Evolutionary conservation across 2,113 vertebrate species (phyloP).

Genomic region (Rana temporaria): DNA sequence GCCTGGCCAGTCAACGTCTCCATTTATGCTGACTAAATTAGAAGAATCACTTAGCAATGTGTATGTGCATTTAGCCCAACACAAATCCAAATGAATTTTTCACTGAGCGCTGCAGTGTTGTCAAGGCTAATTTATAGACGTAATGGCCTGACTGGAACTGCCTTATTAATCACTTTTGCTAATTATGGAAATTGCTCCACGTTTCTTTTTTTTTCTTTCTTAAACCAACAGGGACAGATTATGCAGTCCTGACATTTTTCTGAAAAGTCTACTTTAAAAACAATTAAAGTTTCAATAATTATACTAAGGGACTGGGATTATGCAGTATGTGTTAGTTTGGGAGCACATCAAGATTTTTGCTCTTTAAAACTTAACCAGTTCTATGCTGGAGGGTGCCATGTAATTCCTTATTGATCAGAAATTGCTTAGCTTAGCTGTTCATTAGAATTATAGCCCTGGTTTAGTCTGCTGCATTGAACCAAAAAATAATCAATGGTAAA

Average conservation of each 20-base stretch:
- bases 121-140: conserved; percentile 58
- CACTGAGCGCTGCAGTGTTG: conserved; percentile 48
- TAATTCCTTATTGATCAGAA: conserved; percentile 18
- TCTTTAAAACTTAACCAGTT: conserved; percentile 25
- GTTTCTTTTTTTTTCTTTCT: conserved; percentile 23
- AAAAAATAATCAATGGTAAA: conserved; percentile 40
- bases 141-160: conserved; percentile 54
- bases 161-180: conserved; percentile 57
- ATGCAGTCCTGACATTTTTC: conserved; percentile 45
- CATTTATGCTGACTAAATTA: conserved; percentile 45
- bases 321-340: background rate
- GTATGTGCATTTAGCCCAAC: conserved; percentile 50
- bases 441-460: conserved; percentile 22
- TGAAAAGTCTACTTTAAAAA: conserved; percentile 34
- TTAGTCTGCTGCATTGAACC: conserved; percentile 13
- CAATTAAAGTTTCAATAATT: conserved; percentile 36
- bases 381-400: background rate
- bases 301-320: background rate
- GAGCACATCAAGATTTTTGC: background rate
- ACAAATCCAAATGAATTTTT: conserved; percentile 46
- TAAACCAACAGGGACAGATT: conserved; percentile 53
- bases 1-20: conserved; percentile 19
- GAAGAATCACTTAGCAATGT: conserved; percentile 45
- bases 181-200: conserved; percentile 55
- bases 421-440: conserved; percentile 41